Evolutionary conservation across 2,113 vertebrate species (phyloP), one percentile per base, ranked within the genome.

Genomic region (Leptosomus discolor): DNA sequence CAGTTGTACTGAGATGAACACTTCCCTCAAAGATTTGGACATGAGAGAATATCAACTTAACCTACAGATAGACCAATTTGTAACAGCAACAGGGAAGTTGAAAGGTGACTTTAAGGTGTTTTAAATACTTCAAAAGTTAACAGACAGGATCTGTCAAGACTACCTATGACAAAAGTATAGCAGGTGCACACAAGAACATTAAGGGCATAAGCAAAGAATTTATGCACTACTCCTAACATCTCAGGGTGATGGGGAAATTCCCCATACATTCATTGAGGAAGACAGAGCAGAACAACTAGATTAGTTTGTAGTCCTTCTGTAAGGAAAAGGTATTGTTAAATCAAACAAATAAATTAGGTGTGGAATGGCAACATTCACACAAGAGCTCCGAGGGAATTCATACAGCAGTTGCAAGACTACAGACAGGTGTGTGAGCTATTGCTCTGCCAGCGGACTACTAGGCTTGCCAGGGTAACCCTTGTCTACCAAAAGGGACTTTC

Each of bases 31-130:
- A 48, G 29, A 50, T n/a, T 56, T 77, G 18, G 41, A 9, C n/a
- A 16, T 34, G 30, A 61, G 83, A 73, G 8, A 37, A 7, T 9
- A 32, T 23, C 26, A 87, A 5, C 10, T 70, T 50, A 68, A n/a
- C 50, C 34, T 75, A 37, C 17, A 54, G 30, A 43, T 5, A 32
- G 14, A 51, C 4, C 6, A n/a, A 24, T 64, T 68, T 29, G 2
- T 53, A 73, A 64, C 1, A 5, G 4, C 8, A 45, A 17, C 2
- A 41, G 0, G 1, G 26, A 51, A 58, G 26, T 22, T 48, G 20
- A 70, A 90, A 71, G 15, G 27, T 27, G 11, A 43, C 27, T 63
- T 46, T 50, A 69, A 39, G 12, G 9, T 5, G 5, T 57, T 87
- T 70, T 46, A 79, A 81, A 63, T 54, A 58, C 3, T 63, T 82